These are phyloP conservation scores for Bombus sylvicola DNA, from an alignment of 1,140 invertebrate genomes.

Conservation along the genomic window DNA sequence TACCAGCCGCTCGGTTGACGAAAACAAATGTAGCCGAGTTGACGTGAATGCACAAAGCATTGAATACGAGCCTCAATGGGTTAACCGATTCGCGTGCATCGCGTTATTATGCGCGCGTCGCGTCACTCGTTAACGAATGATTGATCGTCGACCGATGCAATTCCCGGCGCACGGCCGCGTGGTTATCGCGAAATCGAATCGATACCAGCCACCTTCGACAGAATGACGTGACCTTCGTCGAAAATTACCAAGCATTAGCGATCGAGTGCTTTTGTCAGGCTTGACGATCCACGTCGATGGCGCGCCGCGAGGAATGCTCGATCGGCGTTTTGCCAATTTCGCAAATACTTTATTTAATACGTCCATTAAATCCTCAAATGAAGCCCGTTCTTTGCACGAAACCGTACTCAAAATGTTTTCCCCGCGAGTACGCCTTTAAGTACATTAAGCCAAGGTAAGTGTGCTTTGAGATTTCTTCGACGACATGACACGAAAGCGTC, in stretches of 20 bases:
- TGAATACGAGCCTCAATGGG: neutral
- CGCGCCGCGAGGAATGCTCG: neutral
- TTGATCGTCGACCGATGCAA: conserved; percentile 20
- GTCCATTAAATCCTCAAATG: no score
- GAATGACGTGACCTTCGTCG: neutral
- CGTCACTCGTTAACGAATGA: conserved; percentile 26
- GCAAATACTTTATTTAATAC: neutral
- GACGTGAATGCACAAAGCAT: neutral
- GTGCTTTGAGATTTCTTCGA: neutral
- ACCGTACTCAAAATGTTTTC: neutral
- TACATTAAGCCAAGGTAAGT: neutral
- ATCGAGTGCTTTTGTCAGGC: conserved; percentile 7
- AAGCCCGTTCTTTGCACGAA: neutral
- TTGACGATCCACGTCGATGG: neutral
- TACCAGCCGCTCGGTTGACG: neutral
- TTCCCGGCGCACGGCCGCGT: neutral
- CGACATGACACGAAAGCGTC: neutral
- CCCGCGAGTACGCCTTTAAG: neutral
- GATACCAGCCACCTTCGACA: neutral
- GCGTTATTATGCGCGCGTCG: conserved; percentile 15
- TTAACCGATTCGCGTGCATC: conserved; percentile 22
- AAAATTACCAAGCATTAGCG: conserved; percentile 1
- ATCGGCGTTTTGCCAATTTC: neutral
- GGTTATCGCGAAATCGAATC: neutral
- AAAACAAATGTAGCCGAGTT: neutral